phyloP scores from a whole-genome alignment of 2,113 vertebrate genomes.

The Hylia prasina region DNA sequence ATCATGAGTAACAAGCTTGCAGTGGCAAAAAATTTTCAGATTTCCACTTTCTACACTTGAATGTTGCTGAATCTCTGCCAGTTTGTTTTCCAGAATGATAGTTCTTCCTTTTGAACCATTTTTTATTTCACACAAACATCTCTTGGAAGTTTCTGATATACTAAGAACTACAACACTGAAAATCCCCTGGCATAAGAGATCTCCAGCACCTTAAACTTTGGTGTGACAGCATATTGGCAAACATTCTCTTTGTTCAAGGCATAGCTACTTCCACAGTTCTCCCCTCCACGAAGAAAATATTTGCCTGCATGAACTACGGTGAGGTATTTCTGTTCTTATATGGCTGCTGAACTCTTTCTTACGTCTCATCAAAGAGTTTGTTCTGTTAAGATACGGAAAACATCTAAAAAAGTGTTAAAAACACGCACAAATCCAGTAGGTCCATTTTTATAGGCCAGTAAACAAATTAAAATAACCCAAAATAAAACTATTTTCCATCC shows the following conservation, averaged over 20 bases:
- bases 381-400: background rate
- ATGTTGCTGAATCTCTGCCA: background rate
- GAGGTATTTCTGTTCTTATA: background rate
- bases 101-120: background rate
- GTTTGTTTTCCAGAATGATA: background rate
- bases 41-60: background rate
- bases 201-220: background rate
- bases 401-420: background rate
- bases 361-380: background rate
- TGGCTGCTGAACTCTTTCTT: background rate
- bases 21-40: background rate
- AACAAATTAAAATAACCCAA: background rate
- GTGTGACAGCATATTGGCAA: background rate
- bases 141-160: background rate
- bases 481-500: background rate
- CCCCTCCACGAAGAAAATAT: background rate
- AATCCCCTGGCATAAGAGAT: background rate
- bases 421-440: background rate
- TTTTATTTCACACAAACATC: background rate
- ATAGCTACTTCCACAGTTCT: background rate
- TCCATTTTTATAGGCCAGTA: background rate
- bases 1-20: background rate
- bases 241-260: background rate
- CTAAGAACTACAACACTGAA: accelerated
- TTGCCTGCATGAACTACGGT: background rate